Percentiles rank a stretch among this genome's conserved stretches.
Evolutionary conservation across 1,140 invertebrate species (phyloP).

Genomic region (Drosophila orosa): DNA sequence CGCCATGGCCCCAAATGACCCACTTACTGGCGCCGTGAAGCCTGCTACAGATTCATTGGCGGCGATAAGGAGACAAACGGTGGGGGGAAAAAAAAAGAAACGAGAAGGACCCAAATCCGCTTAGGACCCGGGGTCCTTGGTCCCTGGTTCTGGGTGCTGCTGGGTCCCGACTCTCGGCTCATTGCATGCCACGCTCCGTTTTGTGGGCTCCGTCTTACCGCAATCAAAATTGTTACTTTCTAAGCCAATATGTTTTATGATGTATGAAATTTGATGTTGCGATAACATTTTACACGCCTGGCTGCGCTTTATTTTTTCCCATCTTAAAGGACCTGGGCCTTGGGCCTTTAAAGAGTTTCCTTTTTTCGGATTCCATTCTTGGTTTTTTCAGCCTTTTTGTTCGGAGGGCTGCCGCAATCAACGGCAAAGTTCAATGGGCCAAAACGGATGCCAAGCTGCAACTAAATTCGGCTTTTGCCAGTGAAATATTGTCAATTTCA

Average conservation of each 20-base stretch:
- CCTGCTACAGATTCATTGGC: conserved; percentile 67
- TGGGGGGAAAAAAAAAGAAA: conserved; percentile 12
- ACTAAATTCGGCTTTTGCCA: conserved; percentile 73
- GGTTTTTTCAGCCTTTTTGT: conserved; percentile 23
- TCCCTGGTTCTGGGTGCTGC: neutral
- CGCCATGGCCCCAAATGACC: conserved; percentile 42
- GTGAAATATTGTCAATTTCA: conserved; percentile 79
- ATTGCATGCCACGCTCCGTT: conserved; percentile 67
- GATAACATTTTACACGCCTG: conserved; percentile 82
- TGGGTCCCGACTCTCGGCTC: conserved; percentile 40
- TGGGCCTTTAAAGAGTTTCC: conserved; percentile 43
- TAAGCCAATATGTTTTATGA: conserved; percentile 83
- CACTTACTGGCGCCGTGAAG: conserved; percentile 54
- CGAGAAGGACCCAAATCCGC: conserved; percentile 48
- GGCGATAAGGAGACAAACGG: conserved; percentile 54
- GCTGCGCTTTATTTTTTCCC: conserved; percentile 70
- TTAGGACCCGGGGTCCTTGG: conserved; percentile 30
- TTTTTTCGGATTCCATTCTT: conserved; percentile 18
- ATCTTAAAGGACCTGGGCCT: conserved; percentile 27
- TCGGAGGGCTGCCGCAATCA: conserved; percentile 56
- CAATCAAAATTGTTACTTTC: conserved; percentile 83
- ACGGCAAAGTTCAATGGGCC: conserved; percentile 75
- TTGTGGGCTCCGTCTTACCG: conserved; percentile 71
- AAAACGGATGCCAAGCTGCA: conserved; percentile 68
- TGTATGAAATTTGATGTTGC: conserved; percentile 83